Evolutionary conservation across 2,113 vertebrate genomes (phyloP).

Genomic region (Balaenoptera acutorostrata): DNA sequence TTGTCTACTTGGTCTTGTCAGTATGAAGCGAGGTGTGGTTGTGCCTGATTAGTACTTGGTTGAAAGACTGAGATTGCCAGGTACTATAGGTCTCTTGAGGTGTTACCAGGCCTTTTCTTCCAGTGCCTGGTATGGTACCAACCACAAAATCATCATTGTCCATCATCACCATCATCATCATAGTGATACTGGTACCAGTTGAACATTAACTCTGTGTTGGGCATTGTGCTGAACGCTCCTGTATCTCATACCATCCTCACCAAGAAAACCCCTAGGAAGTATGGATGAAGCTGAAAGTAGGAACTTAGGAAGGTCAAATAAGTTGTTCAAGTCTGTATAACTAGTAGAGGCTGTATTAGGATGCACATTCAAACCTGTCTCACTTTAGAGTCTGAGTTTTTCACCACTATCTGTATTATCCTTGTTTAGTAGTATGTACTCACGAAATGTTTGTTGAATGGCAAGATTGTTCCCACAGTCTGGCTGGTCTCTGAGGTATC

Average conservation of each 20-base stretch:
- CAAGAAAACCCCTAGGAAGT: neutral
- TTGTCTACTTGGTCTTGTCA: neutral
- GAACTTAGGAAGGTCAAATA: neutral
- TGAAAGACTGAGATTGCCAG: neutral
- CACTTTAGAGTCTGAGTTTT: neutral
- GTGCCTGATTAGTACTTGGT: neutral
- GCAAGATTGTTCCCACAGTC: neutral
- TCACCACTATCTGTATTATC: neutral
- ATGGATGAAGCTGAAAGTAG: neutral
- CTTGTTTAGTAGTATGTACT: neutral
- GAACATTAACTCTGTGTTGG: neutral
- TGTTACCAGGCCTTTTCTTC: neutral
- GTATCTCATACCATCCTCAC: neutral
- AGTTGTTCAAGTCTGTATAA: neutral
- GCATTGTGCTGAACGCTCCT: neutral
- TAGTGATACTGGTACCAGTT: neutral
- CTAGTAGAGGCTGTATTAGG: neutral
- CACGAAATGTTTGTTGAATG: neutral
- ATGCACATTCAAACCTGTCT: neutral
- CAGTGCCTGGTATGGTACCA: neutral
- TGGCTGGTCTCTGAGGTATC: neutral
- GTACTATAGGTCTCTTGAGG: neutral
- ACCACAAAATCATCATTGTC: neutral
- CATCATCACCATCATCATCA: fast-evolving
- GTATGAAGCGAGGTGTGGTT: neutral